Evolutionary conservation across 2,113 vertebrate genomes (phyloP).

Genomic region (Otis tarda): DNA sequence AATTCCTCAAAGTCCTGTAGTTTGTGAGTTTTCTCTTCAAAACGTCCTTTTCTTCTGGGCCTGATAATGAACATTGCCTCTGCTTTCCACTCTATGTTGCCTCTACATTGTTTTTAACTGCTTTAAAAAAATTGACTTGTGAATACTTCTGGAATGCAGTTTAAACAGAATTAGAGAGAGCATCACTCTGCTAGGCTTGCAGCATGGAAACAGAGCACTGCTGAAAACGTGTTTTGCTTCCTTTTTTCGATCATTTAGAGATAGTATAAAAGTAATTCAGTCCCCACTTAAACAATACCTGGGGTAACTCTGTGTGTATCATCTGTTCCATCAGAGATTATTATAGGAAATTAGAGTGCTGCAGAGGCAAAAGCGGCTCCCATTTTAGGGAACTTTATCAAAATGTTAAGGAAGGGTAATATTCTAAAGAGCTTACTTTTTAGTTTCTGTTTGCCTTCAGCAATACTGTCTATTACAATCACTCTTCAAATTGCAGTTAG

Average conservation of each 20-base stretch:
- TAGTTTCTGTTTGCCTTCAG: constrained; percentile 62
- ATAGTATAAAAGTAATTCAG: constrained; percentile 72
- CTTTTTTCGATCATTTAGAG: constrained; percentile 57
- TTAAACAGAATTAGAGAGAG: constrained; percentile 64
- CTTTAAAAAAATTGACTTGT: constrained; percentile 41
- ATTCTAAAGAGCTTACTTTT: constrained; percentile 62
- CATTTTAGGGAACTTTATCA: constrained; percentile 70
- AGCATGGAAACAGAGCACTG: constrained; percentile 45
- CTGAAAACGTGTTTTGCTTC: constrained; percentile 43
- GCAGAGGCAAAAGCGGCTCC: constrained; percentile 47
- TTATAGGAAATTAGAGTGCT: constrained; percentile 73
- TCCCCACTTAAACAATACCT: constrained; percentile 71
- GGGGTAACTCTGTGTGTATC: constrained; percentile 63
- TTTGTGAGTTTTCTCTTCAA: constrained; percentile 48
- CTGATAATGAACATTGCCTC: constrained; percentile 59
- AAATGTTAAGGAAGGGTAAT: constrained; percentile 58
- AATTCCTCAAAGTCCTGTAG: constrained; percentile 67
- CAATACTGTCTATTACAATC: constrained; percentile 27
- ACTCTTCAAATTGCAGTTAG: constrained; percentile 50
- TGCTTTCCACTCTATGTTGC: constrained; percentile 2
- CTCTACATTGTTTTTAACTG: constrained; percentile 43
- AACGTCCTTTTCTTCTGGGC: constrained; percentile 29
- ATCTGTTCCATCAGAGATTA: constrained; percentile 64
- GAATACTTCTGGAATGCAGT: constrained; percentile 51
- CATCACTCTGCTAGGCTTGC: constrained; percentile 48